These are phyloP conservation scores for Polypterus bichir DNA, from an alignment of 2,113 vertebrate genomes.

Conservation along the genomic window DNA sequence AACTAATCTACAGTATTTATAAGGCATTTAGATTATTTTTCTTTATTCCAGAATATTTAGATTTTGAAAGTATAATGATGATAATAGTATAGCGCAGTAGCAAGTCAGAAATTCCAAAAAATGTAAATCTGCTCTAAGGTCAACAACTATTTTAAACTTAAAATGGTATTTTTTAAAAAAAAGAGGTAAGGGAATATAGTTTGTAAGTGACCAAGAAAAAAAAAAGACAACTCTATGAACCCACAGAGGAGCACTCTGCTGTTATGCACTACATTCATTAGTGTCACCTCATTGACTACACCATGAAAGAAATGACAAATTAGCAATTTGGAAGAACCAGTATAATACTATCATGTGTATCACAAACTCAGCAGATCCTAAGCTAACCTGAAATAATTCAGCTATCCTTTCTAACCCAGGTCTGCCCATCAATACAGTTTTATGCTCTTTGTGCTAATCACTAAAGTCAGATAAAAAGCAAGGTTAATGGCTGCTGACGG, in stretches of 20 bases:
- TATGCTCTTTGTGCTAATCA: constrained; percentile 66
- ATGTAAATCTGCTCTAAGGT: constrained; percentile 38
- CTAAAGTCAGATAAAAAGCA: constrained; percentile 67
- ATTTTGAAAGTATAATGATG: too few species aligned
- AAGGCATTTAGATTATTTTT: constrained; percentile 39
- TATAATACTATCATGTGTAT: constrained; percentile 65
- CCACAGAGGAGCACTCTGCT: constrained; percentile 25
- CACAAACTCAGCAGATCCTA: constrained; percentile 66
- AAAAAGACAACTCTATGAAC: constrained; percentile 23
- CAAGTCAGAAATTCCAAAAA: constrained; percentile 30
- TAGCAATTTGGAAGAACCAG: constrained; percentile 47
- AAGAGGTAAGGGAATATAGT: constrained; percentile 8
- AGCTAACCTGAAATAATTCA: constrained; percentile 55
- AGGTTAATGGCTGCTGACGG: constrained; percentile 69
- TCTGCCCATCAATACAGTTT: constrained; percentile 56
- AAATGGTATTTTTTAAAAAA: neutral
- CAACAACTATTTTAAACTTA: constrained; percentile 32
- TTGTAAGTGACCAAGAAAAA: neutral
- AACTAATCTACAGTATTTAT: constrained; percentile 38
- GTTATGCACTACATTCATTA: constrained; percentile 46
- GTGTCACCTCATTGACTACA: constrained; percentile 42
- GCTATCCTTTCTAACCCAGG: constrained; percentile 40
- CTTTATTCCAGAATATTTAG: constrained; percentile 25
- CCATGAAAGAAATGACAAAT: constrained; percentile 70
- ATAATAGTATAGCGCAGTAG: constrained; percentile 5